Evolutionary conservation across 2,888 invertebrate genomes (phyloP), one percentile per base, ranked within the genome.

Genomic region (Lacanobia wlatinum): DNA sequence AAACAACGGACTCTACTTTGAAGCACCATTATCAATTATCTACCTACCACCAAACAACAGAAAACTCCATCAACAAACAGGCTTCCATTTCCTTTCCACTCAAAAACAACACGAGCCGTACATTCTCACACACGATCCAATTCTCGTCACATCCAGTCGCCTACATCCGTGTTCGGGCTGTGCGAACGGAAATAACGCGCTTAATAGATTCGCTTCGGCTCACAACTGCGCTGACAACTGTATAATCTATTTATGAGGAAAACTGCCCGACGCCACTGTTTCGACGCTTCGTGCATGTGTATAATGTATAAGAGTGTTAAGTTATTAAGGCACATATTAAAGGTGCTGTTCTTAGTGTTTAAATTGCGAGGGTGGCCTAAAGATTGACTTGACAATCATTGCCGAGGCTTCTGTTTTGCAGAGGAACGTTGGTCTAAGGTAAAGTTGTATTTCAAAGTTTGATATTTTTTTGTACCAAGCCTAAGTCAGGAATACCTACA

Each of bases 171-270:
- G 86, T 48, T 72, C 75, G 89, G 77, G 80, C 90, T 89, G 89
- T 89, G 91, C 91, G 88, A 92, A 92, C 94, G 96, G 95, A 96
- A 95, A 95, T 96, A 95, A 95, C 93, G 93, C 93, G 95, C 94
- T 95, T 95, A 96, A 96, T 96, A 96, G 96, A 96, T 95, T 95
- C 95, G 95, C 94, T 89, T 90, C 93, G 91, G 93, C 94, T 94
- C 93, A 91, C 94, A 92, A 93, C 91, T 90, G 89, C 91, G 92
- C 94, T 94, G 95, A 95, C 95, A 95, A 93, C 94, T 92, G 92
- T 92, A 90, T 95, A 95, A 96, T 95, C 95, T 94, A 95, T 95
- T 95, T 95, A 96, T 94, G 94, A 92, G 93, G 92, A 91, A 93
- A 94, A 93, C 94, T 93, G 92, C 82, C 89, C 90, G 87, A 78